Evolutionary conservation across 2,113 vertebrate genomes (phyloP).

Genomic region (Gasterosteus nipponicus): DNA sequence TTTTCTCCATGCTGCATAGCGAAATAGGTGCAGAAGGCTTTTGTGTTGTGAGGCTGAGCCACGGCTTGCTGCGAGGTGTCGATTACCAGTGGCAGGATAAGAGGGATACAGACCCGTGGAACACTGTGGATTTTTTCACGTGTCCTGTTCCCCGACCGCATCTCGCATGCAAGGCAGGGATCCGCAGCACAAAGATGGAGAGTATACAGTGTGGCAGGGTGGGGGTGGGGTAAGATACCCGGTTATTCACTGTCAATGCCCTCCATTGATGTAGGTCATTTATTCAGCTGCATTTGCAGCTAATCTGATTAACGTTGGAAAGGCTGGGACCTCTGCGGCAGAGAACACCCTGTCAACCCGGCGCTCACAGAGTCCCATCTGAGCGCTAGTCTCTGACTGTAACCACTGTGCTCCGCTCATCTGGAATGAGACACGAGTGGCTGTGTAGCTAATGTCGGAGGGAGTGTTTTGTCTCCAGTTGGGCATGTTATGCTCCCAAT

Average conservation of each 20-base stretch:
- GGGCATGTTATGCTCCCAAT: conserved; percentile 46
- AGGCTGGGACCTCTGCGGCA: conserved; percentile 61
- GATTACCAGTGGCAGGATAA: conserved; percentile 73
- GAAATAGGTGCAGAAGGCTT: conserved; percentile 64
- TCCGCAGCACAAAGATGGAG: conserved; percentile 52
- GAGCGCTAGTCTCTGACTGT: conserved; percentile 12
- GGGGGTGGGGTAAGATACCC: conserved; percentile 68
- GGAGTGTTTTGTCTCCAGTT: conserved; percentile 45
- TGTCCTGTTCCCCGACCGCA: conserved; percentile 48
- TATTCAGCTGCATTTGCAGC: conserved; percentile 76
- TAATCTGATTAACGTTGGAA: conserved; percentile 76
- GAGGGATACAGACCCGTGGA: conserved; percentile 70
- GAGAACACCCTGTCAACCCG: conserved; percentile 42
- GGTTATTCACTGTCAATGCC: conserved; percentile 76
- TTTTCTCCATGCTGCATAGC: conserved; percentile 47
- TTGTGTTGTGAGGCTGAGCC: conserved; percentile 53
- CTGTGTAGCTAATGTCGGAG: conserved; percentile 32
- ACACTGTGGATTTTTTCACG: conserved; percentile 44
- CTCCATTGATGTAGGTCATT: conserved; percentile 81
- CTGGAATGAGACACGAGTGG: conserved; percentile 7
- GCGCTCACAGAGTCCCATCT: conserved; percentile 17
- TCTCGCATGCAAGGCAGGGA: conserved; percentile 53
- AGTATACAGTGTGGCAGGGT: conserved; percentile 50
- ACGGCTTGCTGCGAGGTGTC: conserved; percentile 63
- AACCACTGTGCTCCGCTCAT: conserved; percentile 9